These are phyloP conservation scores for Cavia porcellus DNA, from an alignment of 2,113 vertebrate genomes.

Conservation along the genomic window DNA sequence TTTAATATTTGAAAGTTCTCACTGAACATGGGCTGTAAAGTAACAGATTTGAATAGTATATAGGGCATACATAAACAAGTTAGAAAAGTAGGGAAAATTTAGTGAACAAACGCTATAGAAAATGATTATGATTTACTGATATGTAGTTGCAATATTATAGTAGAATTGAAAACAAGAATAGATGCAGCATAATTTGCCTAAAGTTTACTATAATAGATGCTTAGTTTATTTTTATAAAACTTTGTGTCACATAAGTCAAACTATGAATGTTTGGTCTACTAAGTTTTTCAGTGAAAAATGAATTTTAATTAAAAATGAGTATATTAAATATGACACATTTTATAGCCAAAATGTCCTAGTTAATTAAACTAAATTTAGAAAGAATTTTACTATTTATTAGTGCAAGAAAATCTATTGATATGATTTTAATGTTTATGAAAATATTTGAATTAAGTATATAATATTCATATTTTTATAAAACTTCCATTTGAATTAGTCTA, in stretches of 20 bases:
- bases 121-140: not conserved
- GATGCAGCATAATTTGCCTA: not conserved
- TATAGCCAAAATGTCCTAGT: not conserved
- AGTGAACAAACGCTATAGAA: not conserved
- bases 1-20: not conserved
- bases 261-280: not conserved
- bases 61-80: not conserved
- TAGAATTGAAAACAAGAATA: not conserved
- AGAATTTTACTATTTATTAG: not conserved
- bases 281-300: not conserved
- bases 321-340: not conserved
- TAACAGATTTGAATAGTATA: not conserved
- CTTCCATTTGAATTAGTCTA: not conserved
- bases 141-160: not conserved
- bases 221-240: not conserved
- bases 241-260: not conserved
- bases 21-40: not conserved
- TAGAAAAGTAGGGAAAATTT: not conserved
- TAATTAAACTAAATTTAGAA: slow-evolving; percentile 12
- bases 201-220: not conserved
- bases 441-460: not conserved
- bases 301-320: not conserved
- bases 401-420: not conserved
- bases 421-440: not conserved
- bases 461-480: slow-evolving; percentile 42